Evolutionary conservation across 2,888 invertebrate genomes (phyloP).

Genomic region (Digitonthophagus gazella): DNA sequence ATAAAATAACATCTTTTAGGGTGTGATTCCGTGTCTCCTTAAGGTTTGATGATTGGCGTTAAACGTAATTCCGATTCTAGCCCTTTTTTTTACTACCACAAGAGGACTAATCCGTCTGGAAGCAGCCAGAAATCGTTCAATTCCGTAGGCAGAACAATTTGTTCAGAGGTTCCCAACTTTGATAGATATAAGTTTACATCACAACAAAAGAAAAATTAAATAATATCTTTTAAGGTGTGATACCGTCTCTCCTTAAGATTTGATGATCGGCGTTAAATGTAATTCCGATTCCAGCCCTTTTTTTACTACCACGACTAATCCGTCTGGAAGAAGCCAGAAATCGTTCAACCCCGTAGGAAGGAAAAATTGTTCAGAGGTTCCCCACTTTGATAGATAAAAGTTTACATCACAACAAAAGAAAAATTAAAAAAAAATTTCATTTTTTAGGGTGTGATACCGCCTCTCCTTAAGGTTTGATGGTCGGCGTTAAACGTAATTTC

Average conservation of each 20-base stretch:
- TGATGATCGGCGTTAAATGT: not conserved
- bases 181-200: too few species aligned
- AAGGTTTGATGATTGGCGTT: not conserved
- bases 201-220: too few species aligned
- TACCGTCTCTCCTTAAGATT: not conserved
- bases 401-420: too few species aligned
- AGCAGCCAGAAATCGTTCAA: not conserved
- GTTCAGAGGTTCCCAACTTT: conserved; percentile 6
- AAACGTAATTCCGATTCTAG: not conserved
- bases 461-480: not conserved
- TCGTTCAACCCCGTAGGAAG: not conserved
- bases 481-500: not conserved
- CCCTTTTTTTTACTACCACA: conserved; percentile 1
- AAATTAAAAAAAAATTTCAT: too few species aligned
- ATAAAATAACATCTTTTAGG: too few species aligned
- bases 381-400: conserved; percentile 15
- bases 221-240: too few species aligned
- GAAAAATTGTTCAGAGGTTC: conserved; percentile 16
- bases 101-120: too few species aligned
- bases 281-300: not conserved
- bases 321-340: not conserved
- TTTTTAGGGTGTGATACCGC: not conserved
- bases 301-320: conserved; percentile 1
- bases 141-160: conserved; percentile 3
- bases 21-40: not conserved